Base-by-base conservation (phyloP, 2,797 vertebrate genomes). In the Delichon dasypus region DNA sequence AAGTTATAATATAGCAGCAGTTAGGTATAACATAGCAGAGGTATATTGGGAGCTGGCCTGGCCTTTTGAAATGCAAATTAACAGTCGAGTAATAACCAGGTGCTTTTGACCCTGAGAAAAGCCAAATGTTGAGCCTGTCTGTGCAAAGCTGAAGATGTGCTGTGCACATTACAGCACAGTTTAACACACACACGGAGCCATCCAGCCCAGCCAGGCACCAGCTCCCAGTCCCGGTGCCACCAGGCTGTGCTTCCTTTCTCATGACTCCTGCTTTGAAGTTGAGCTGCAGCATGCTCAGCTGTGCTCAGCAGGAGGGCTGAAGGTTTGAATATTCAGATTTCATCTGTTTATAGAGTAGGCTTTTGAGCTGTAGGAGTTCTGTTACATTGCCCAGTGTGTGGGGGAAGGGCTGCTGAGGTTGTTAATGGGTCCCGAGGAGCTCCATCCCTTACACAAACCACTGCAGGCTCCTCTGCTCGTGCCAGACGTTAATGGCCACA, bases 311-410 rank as follows among this genome's bases (percentile, higher is more conserved):
- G 93, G 94, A 87, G 88, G 61, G 60, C 30, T 54, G 38, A 22
- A 74, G 88, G 83, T 50, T 48, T 96, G 95, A 94, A 95, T 97
- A 96, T 96, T 96, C 93, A 94, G 83, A 97, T 94, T 96, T 89
- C 83, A 55, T 95, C 85, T 90, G 95, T 95, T 96, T 96, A 85
- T 71, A 86, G 88, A 94, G 85, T 13, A 67, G 38, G 71, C 74
- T 91, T 96, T 94, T 93, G 76, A 95, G 89, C 94, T 90, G 93
- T 78, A 95, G 91, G 93, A 91, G 93, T 94, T 96, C 83, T 90
- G 80, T 87, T 87, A 58, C 80, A 40, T 71, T 71, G 89, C 77
- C 85, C 48, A 7, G 32, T 38, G 88, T 64, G 79, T 73, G 85
- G 73, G 85, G 94, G 95, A 85, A 74, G 94, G 76, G 91, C 68